These are phyloP conservation scores for Cyanoderma ruficeps DNA, from an alignment of 2,113 vertebrate genomes.

Conservation along the genomic window DNA sequence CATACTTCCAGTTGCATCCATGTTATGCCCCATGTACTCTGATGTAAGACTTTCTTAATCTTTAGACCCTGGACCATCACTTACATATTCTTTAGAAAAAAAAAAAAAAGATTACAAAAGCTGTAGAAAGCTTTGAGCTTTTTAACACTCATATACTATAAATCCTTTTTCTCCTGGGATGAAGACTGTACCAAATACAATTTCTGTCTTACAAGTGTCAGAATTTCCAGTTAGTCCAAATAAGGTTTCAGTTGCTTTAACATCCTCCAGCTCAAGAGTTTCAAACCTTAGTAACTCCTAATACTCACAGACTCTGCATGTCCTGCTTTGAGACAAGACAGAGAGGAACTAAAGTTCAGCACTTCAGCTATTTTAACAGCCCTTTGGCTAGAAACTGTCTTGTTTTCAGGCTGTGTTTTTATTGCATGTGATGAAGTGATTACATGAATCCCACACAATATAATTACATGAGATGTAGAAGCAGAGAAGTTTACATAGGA, in stretches of 20 bases:
- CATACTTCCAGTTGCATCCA: not conserved
- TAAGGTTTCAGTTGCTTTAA: not conserved
- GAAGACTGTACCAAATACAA: not conserved
- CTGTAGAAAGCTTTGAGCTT: not conserved
- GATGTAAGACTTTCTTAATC: not conserved
- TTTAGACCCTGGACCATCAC: not conserved
- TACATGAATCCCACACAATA: not conserved
- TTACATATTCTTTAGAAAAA: not conserved
- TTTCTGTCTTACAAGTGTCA: not conserved
- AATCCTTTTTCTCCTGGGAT: not conserved
- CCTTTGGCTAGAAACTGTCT: not conserved
- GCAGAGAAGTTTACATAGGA: not conserved
- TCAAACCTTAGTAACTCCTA: not conserved
- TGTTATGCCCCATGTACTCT: not conserved
- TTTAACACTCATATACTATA: not conserved
- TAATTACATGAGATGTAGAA: constrained; percentile 4
- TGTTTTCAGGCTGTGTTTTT: constrained; percentile 2
- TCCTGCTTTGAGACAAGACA: not conserved
- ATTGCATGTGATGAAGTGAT: not conserved
- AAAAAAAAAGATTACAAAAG: not conserved
- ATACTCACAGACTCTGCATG: not conserved
- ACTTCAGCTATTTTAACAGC: not conserved
- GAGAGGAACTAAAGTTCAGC: not conserved
- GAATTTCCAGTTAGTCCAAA: not conserved
- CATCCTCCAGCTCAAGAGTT: not conserved